Conservation (phyloP, 2,113 vertebrate genomes). For the Ranitomeya variabilis region DNA sequence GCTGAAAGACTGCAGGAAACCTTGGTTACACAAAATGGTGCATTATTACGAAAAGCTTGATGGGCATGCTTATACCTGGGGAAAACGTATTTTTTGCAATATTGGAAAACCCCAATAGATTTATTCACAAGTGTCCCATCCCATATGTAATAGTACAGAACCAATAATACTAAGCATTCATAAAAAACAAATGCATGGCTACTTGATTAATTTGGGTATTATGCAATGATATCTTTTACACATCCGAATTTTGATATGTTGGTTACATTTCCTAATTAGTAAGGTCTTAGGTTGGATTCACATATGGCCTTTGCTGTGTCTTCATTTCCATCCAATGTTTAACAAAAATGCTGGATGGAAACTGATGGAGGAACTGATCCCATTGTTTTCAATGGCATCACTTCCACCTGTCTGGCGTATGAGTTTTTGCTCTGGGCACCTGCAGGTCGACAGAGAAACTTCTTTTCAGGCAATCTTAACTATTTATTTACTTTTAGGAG, state of each 20-base stretch:
- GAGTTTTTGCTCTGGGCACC: too few relatives aligned
- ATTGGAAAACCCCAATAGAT: conserved; percentile 13
- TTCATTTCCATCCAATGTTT: too few relatives aligned
- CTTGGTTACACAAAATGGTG: conserved; percentile 56
- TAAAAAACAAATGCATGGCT: background rate
- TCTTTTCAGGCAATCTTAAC: background rate
- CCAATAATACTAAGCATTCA: background rate
- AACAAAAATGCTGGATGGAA: too few relatives aligned
- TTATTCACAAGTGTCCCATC: background rate
- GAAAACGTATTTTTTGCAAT: conserved; percentile 25
- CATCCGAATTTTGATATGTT: background rate
- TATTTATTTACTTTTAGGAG: background rate
- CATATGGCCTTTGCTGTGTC: too few relatives aligned
- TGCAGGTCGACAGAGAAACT: background rate
- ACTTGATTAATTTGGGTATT: background rate
- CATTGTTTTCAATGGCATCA: too few relatives aligned
- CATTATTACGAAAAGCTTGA: conserved; percentile 49
- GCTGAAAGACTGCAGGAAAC: conserved; percentile 58
- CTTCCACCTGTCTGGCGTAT: too few relatives aligned
- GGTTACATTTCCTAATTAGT: background rate
- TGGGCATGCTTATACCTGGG: conserved; percentile 42
- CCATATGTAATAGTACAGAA: background rate
- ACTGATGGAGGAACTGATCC: too few relatives aligned
- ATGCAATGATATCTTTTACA: background rate
- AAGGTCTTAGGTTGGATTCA: too few relatives aligned